phyloP scores from a whole-genome alignment of 64 coral and sea anemone genomes.

The Actinia equina region DNA sequence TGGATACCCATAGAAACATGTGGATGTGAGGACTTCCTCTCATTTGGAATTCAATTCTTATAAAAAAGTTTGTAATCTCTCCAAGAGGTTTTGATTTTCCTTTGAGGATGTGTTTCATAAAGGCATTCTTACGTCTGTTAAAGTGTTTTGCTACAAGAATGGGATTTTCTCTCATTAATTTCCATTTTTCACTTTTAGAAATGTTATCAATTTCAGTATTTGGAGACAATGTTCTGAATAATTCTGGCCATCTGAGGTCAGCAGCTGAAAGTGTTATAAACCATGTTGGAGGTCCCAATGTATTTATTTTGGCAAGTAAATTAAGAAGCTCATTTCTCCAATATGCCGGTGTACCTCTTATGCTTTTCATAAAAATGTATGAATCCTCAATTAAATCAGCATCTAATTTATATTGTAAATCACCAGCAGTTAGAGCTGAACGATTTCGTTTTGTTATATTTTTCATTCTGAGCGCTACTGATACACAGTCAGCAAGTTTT shows the following conservation, averaged over 20 bases:
- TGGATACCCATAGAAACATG: conserved; percentile 32
- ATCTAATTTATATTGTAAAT: background rate
- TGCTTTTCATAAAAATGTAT: background rate
- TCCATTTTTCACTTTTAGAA: background rate
- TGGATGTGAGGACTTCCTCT: conserved; percentile 38
- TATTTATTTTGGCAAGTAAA: conserved; percentile 35
- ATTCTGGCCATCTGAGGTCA: conserved; percentile 29
- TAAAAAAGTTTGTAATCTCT: conserved; percentile 25
- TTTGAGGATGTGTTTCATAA: background rate
- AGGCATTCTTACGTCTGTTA: background rate
- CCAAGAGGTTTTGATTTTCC: conserved; percentile 7
- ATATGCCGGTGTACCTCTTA: conserved; percentile 40
- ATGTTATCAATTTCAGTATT: background rate
- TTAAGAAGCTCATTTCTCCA: conserved; percentile 28
- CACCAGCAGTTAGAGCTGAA: background rate
- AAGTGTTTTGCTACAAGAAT: conserved; percentile 15
- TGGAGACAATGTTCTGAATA: background rate
- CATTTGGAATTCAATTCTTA: conserved; percentile 20
- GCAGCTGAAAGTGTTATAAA: conserved; percentile 37
- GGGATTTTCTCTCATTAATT: conserved; percentile 13
- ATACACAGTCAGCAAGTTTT: conserved; percentile 20
- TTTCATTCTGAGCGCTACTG: conserved; percentile 13
- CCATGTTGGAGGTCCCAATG: conserved; percentile 30
- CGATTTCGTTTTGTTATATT: background rate
- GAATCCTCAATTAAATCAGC: conserved; percentile 10